These are phyloP conservation scores for Pyrocoelia pectoralis DNA, from an alignment of 2,888 invertebrate genomes.

Conservation along the genomic window DNA sequence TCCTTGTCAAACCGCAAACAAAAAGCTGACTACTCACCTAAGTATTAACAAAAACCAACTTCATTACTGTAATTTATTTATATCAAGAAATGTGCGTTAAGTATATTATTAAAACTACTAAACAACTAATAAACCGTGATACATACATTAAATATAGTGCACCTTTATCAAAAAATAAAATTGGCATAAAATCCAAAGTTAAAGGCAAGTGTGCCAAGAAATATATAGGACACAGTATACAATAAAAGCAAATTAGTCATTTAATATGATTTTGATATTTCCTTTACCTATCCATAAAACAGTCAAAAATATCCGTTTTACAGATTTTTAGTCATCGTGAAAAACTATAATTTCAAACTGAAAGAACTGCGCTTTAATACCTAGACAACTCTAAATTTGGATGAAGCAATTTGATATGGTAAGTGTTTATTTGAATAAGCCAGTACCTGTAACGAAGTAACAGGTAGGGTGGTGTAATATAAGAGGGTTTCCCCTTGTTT, in stretches of 20 bases:
- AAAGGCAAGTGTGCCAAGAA: not conserved
- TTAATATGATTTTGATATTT: not conserved
- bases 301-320: not conserved
- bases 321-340: not conserved
- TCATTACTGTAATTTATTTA: not conserved
- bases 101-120: not conserved
- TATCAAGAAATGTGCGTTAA: not conserved
- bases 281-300: constrained; percentile 1
- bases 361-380: no score
- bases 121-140: not conserved
- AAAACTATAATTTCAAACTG: not conserved
- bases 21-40: not conserved
- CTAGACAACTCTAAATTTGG: not conserved
- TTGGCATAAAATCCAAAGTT: not conserved
- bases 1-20: not conserved
- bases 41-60: not conserved
- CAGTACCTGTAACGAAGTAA: not conserved
- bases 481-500: constrained; percentile 10
- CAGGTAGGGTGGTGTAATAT: constrained; percentile 6
- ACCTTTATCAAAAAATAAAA: constrained; percentile 3
- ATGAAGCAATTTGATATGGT: not conserved
- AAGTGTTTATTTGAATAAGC: not conserved
- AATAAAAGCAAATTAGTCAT: constrained; percentile 4
- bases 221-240: not conserved
- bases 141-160: not conserved